Base-by-base conservation (phyloP, 2,888 invertebrate genomes). In the Smittia aterrima region DNA sequence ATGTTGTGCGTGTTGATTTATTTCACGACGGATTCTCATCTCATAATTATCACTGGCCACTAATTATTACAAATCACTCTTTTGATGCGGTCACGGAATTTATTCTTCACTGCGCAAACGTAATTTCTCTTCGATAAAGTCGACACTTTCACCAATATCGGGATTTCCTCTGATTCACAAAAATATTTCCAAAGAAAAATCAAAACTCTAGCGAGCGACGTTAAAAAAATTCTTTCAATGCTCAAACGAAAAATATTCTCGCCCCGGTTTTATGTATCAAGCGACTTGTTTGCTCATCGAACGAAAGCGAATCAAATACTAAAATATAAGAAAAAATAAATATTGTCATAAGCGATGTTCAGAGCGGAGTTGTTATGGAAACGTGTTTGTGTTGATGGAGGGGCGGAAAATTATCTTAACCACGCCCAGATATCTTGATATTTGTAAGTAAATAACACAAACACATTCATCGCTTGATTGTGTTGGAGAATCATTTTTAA, bases 241-340 rank as follows among this genome's bases (percentile, higher is more conserved):
- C n/a, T n/a, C 7, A 47, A 47, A 20, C n/a, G 16, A 20, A 22
- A 58, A 58, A 58, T 58, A 18, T 47, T 47, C 18, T 47, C 53
- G n/a, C 18, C 38, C 40, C 66, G 66, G 41, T 53, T 54, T 24
- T 54, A 70, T 70, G 70, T 70, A 70, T 41, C 16, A n/a, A 68
- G 72, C 72, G 24, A 62, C 58, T 72, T 62, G 62, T 72, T 72
- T 72, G 72, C 62, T 72, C 16, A 11, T 32, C 72, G 38, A 38
- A 72, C 72, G 72, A 72, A 62, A 54, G 72, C 72, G 72, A 72
- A 72, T 62, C 25, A 72, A 72, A 72, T 62, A 72, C 72, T 72
- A 62, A 72, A 72, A 38, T 62, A 72, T 58, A 62, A 25, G 62
- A 62, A 72, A 62, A 62, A 72, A 72, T 62, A 72, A 72, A 72